A percentile compares a stretch with the other conserved stretches of the same genome.
Conservation (phyloP, 2,113 vertebrate genomes). For the Brachionichthys hirsutus region DNA sequence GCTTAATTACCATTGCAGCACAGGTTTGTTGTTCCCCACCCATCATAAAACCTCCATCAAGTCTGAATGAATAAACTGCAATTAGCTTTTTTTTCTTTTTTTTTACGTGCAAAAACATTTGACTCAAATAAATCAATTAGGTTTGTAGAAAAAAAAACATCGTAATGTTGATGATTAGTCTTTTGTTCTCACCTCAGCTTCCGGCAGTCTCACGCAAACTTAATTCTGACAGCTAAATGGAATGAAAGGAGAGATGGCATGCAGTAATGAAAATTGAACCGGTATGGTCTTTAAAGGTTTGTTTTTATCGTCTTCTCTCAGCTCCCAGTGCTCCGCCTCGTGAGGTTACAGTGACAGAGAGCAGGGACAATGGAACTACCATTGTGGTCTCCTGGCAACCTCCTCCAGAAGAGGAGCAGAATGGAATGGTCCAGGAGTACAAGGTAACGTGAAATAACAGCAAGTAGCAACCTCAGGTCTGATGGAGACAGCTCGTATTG, state of each 20-base stretch:
- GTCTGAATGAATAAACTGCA: slow-evolving; percentile 30
- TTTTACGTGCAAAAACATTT: slow-evolving; percentile 10
- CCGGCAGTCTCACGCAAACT: slow-evolving; percentile 21
- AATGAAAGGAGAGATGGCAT: slow-evolving; percentile 8
- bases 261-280: not conserved
- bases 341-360: slow-evolving; percentile 89
- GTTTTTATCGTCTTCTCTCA: slow-evolving; percentile 66
- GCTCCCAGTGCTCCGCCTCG: slow-evolving; percentile 94
- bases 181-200: slow-evolving; percentile 53
- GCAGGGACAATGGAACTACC: slow-evolving; percentile 91
- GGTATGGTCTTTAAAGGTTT: slow-evolving; percentile 41
- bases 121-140: not conserved
- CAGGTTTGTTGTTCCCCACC: slow-evolving; percentile 30
- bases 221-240: slow-evolving; percentile 25
- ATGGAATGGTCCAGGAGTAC: slow-evolving; percentile 95
- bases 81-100: slow-evolving; percentile 38
- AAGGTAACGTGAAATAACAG: slow-evolving; percentile 81
- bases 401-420: slow-evolving; percentile 91
- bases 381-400: slow-evolving; percentile 95
- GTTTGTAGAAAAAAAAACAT: slow-evolving; percentile 32
- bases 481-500: slow-evolving; percentile 14
- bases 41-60: not conserved
- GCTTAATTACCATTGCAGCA: slow-evolving; percentile 43
- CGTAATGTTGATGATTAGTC: slow-evolving; percentile 27
- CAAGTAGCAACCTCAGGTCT: slow-evolving; percentile 15